Percentiles rank a stretch among this genome's conserved stretches.
Conservation (phyloP, 1,140 invertebrate species). For the Pemphigus obesinymphae region DNA sequence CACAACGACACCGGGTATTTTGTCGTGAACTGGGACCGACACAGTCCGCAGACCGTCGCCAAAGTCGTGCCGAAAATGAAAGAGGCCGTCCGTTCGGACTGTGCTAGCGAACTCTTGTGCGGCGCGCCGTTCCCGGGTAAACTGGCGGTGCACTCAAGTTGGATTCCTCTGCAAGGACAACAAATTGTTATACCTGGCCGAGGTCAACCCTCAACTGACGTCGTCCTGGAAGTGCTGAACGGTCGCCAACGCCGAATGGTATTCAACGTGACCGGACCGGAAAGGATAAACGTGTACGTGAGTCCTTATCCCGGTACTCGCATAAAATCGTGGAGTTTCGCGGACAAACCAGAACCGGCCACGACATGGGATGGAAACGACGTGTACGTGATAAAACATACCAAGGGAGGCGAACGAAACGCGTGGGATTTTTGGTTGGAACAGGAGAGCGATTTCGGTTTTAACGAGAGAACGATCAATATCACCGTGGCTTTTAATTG, state of each 20-base stretch:
- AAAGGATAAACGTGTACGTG: background rate
- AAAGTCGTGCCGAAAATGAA: background rate
- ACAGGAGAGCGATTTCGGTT: background rate
- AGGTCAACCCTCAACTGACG: background rate
- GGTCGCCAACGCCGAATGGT: background rate
- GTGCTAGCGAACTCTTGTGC: background rate
- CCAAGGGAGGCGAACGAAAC: background rate
- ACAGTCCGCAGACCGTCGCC: background rate
- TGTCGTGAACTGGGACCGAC: constrained; percentile 11
- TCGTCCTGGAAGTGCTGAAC: background rate
- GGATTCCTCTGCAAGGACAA: background rate
- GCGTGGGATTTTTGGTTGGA: constrained; percentile 16
- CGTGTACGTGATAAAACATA: constrained; percentile 18
- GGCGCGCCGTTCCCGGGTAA: background rate
- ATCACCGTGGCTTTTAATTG: background rate
- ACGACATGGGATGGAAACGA: background rate
- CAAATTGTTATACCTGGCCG: background rate
- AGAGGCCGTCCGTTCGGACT: background rate
- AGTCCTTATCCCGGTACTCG: constrained; percentile 1
- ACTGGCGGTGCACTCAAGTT: background rate
- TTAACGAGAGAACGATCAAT: background rate
- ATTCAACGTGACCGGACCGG: constrained; percentile 8
- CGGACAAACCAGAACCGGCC: background rate
- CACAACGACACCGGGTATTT: background rate
- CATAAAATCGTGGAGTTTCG: background rate